Base-by-base conservation (phyloP, 1,140 invertebrate species). In the Neotoxoptera formosana region DNA sequence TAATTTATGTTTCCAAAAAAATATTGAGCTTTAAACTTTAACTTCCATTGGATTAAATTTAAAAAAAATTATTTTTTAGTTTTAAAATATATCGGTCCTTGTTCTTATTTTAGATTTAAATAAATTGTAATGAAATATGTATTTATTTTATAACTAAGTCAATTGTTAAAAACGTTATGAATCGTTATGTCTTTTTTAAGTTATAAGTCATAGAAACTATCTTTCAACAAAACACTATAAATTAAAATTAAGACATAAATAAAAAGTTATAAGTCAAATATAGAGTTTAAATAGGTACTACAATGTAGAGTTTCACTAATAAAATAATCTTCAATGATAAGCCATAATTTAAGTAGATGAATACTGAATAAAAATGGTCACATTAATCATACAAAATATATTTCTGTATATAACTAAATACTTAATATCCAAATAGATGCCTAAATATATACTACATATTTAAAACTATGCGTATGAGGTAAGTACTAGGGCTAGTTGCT, bases 251-350 rank as follows among this genome's bases (percentile, higher is more conserved):
- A 0, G 9, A 1, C 36, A 25, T 36, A 41, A 25, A 36, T 83
- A 81, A 53, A 0, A 81, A 34, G 21, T 45, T 84, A 45, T 4
- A 36, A 51, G 7, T 87, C 14, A 48, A 87, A 1, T 51, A 48
- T 48, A 36, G n/a, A 88, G n/a, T 88, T 88, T 7, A 88, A 88
- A 88, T 53, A 88, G n/a, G 48, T 51, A 53, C 20, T 53, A 34
- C 3, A 36, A 3, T 88, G 9, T 48, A 23, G 7, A 36, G 48
- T 53, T 36, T 17, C 45, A 47, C 6, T 47, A 11, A 47, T 17
- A 83, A 45, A 45, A 41, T 25, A 84, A 84, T 84, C 34, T 36
- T 17, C 17, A 34, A 81, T 36, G 34, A 83, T 36, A 83, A 36
- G 0, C 36, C 34, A 34, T 36, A 83, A 36, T 83, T 83, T 36